A percentile compares a stretch with the other conserved stretches of the same genome.
phyloP scores from a whole-genome alignment of 1,140 invertebrate genomes.

The Drosophila neocordata region DNA sequence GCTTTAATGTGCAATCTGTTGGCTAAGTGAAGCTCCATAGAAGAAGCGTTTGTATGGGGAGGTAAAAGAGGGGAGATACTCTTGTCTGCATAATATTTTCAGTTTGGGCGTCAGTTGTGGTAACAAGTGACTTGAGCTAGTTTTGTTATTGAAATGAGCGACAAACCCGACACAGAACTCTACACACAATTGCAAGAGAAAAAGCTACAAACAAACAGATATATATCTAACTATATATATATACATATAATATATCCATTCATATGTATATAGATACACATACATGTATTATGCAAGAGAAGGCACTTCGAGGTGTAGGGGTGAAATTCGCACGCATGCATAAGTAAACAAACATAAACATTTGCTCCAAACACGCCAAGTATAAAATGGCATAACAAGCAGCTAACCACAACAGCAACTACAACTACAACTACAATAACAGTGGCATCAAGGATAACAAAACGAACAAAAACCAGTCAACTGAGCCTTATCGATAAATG shows the following conservation, averaged over 20 bases:
- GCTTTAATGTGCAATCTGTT: constrained; percentile 23
- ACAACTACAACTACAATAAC: constrained; percentile 28
- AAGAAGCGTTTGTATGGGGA: not conserved
- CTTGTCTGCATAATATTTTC: constrained; percentile 75
- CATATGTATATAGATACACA: constrained; percentile 10
- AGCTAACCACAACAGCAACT: constrained; percentile 62
- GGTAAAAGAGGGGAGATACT: not conserved
- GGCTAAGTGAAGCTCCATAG: not conserved
- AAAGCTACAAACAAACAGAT: constrained; percentile 24
- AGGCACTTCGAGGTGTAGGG: not conserved
- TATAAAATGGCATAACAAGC: constrained; percentile 80
- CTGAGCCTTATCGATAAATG: not conserved
- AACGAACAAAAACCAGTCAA: not conserved
- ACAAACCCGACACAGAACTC: constrained; percentile 15
- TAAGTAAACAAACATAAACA: constrained; percentile 80
- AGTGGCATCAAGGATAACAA: constrained; percentile 8
- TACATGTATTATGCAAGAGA: constrained; percentile 21
- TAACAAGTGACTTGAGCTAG: constrained; percentile 76
- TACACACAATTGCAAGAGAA: constrained; percentile 24
- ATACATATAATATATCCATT: not conserved
- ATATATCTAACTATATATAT: constrained; percentile 2
- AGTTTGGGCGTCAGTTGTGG: constrained; percentile 76
- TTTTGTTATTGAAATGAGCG: constrained; percentile 79
- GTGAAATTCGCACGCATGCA: constrained; percentile 73
- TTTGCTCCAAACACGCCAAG: constrained; percentile 72